A percentile compares a stretch with the other conserved stretches of the same genome.
Conservation (phyloP, 2,113 vertebrate species). For the Chloropsis hardwickii region DNA sequence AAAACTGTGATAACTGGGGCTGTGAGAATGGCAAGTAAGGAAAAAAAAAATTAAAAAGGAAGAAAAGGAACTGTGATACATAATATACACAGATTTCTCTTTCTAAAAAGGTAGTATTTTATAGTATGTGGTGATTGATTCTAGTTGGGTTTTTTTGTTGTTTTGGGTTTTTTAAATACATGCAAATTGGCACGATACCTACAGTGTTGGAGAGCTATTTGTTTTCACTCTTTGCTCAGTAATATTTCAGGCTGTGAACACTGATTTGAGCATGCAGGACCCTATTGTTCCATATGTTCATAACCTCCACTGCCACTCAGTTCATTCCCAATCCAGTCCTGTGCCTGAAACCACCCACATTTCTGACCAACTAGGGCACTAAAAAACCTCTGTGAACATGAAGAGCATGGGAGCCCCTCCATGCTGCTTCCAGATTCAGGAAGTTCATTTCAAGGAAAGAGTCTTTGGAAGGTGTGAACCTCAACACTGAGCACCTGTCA, state of each 20-base stretch:
- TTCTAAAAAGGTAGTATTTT: background rate
- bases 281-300: background rate
- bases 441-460: background rate
- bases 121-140: background rate
- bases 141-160: background rate
- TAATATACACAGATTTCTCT: background rate
- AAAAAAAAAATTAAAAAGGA: background rate
- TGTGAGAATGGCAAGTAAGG: background rate
- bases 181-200: background rate
- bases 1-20: too few relatives aligned
- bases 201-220: background rate
- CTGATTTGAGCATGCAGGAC: background rate
- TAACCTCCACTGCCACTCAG: conserved; percentile 30
- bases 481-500: background rate
- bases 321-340: conserved; percentile 71
- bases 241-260: background rate
- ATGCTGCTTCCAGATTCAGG: conserved; percentile 72
- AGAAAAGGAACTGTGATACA: background rate
- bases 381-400: conserved; percentile 75
- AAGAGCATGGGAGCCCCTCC: conserved; percentile 70
- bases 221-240: background rate
- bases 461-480: background rate
- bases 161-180: background rate
- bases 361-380: conserved; percentile 66
- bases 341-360: conserved; percentile 65